Evolutionary conservation across 1,140 invertebrate species (phyloP), one percentile per base, ranked within the genome.

Genomic region (Mesaphorura yosii): DNA sequence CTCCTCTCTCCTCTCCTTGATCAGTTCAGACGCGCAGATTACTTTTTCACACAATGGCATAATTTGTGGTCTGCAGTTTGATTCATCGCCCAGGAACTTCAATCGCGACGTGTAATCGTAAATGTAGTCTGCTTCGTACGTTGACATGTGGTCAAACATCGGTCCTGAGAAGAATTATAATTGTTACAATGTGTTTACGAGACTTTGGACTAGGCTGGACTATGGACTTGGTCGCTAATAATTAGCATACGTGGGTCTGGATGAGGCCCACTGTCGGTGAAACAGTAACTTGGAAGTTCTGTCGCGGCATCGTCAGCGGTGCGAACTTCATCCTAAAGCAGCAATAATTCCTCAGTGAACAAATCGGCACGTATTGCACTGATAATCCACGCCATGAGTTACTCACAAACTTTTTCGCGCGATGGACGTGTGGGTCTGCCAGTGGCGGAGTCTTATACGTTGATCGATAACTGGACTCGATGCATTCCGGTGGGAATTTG

Each of bases 71-170:
- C 47, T 41, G 37, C 53, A 58, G 4, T 50, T 47, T 15, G 56
- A 55, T 47, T 62, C 60, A 38, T 57, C 57, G 14, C 57, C 56
- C 19, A 58, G 42, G 2, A 53, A 27, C 38, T 58, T 58, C 12
- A 50, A 62, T 14, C 54, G 17, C 27, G 31, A 41, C 3, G n/a
- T 25, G 19, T 28, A 26, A 17, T 58, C 37, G 56, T 57, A 58
- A 19, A 54, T 46, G 40, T 41, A 62, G 37, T 62, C 60, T 31
- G 57, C 60, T 46, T 51, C 48, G 23, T 58, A 58, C 20, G 57
- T 59, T 3, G 57, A 59, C 1, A 59, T 5, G 34, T 59, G 57
- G 22, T 59, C 57, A 44, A 59, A 59, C 48, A 55, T 51, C 19
- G 57, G 57, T 31, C 59, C 27, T 34, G n/a, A n/a, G n/a, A n/a